Evolutionary conservation across 2,888 invertebrate genomes (phyloP), one percentile per base, ranked within the genome.

Genomic region (Metallyticus violacea): DNA sequence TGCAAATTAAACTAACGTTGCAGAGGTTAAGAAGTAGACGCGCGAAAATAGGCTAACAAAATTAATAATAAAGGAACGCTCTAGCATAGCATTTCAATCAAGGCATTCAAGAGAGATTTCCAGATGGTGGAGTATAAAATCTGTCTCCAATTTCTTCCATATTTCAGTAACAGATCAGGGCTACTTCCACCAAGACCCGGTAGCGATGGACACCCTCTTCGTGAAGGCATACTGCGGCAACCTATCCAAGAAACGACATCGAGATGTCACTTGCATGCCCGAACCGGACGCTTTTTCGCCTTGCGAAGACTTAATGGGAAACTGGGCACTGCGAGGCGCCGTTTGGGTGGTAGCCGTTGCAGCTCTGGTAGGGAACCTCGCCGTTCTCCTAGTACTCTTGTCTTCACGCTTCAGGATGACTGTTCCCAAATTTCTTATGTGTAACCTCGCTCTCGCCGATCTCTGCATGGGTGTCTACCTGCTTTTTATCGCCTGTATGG

Each of bases 381-480:
- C 94, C n/a, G 95, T 95, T 1, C 92, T 95, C 76, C 91, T 94
- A 28, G 94, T 95, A 4, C 93, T 95, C 29, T 89, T 92, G 86
- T 92, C 92, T 26, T 92, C 93, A 9, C 92, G 92, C 87, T 78
- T 92, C 88, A 91, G 93, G 6, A 91, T 93, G 89, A 92, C 93
- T 2, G 93, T 93, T 26, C 93, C 93, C 88, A 93, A 93, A 90
- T 94, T 95, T 90, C 93, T 95, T 84, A 95, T 95, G 93, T 94
- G 95, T 89, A 95, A 95, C 90, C 91, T 95, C 88, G 95, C 95
- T 1, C 92, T 94, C 79, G 95, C 95, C n/a, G 95, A 95, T 91
- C 92, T 95, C 87, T 93, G 94, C 90, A 95, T 95, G 92, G 95
- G 94, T 1, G 90, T 94, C 15, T 95, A 95, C 90, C 91, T 95